Evolutionary conservation across 2,113 vertebrate genomes (phyloP), one percentile per base, ranked within the genome.

Genomic region (Glareola pratincola): DNA sequence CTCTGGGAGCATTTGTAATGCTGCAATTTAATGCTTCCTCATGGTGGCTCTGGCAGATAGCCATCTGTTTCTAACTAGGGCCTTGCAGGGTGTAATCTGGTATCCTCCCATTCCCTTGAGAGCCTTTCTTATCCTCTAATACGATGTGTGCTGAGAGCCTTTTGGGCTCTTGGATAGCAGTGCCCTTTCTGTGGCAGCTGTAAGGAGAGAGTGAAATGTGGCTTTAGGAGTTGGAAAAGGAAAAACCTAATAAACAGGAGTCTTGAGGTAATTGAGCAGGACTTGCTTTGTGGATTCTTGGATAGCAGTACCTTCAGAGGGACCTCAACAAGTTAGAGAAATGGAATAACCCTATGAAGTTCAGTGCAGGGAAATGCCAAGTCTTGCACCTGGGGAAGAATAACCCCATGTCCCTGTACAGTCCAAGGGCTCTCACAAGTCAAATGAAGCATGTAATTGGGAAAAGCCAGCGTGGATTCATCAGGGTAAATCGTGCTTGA

Each of bases 111-210:
- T 92, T 92, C 51, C 92, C 74, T 47, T 90, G 81, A 96, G 66
- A 94, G 77, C 90, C 77, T 93, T 90, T 34, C 81, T 97, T 92
- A 96, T 94, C 94, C 67, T 73, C 54, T 94, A 83, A 92, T 88
- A 34, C 4, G 0, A 8, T 66, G 67, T 80, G 12, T 83, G 32
- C 76, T 72, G 51, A 75, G 47, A 91, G 37, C 81, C 47, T 71
- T 79, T 51, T 79, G 89, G 32, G 15, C 43, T 79, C 66, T 54
- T 81, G 73, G 20, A 29, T 53, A 57, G 53, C 22, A 13, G 23
- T 59, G 32, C 14, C 82, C 78, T 87, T n/a, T 53, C 34, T 63
- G 64, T 18, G 13, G 12, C 50, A 91, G 14, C 68, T 71, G 13
- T 75, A 63, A 71, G 14, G 19, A 67, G 84, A 36, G 27, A 57